phyloP scores from a whole-genome alignment of 2,888 invertebrate genomes.

The Andrena chrysosceles region DNA sequence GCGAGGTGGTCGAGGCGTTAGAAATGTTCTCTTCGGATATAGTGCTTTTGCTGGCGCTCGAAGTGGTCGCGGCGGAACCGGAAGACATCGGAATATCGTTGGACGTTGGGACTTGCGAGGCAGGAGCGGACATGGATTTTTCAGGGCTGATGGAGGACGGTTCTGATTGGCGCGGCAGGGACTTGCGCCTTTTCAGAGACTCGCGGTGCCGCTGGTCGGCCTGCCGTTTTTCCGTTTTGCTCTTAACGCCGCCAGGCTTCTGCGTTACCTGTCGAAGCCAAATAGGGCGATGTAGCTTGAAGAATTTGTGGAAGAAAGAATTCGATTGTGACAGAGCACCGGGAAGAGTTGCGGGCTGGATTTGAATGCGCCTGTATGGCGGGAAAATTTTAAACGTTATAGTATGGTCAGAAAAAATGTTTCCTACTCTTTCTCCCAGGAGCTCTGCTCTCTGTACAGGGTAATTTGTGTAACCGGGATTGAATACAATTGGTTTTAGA shows the following conservation, averaged over 20 bases:
- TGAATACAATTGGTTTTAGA: not conserved
- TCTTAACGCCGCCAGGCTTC: conserved; percentile 63
- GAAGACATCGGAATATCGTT: conserved; percentile 49
- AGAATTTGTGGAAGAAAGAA: not conserved
- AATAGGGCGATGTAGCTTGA: conserved; percentile 23
- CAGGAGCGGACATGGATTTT: conserved; percentile 55
- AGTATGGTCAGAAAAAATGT: conserved; percentile 12
- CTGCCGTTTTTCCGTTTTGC: conserved; percentile 71
- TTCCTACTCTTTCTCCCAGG: conserved; percentile 43
- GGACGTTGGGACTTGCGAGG: conserved; percentile 41
- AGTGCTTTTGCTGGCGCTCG: conserved; percentile 43
- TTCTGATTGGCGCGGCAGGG: conserved; percentile 67
- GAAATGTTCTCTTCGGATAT: conserved; percentile 50
- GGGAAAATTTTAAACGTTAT: conserved; percentile 19
- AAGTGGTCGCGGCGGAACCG: conserved; percentile 41
- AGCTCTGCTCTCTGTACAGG: conserved; percentile 36
- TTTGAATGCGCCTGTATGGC: conserved; percentile 21
- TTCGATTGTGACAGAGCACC: conserved; percentile 29
- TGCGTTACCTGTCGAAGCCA: conserved; percentile 70
- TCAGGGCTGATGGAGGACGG: conserved; percentile 50
- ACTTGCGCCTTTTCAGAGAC: conserved; percentile 69
- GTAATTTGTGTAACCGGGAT: conserved; percentile 22
- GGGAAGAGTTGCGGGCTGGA: conserved; percentile 38
- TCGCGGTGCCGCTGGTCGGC: conserved; percentile 70
- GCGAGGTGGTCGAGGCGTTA: conserved; percentile 45